A percentile compares a stretch with the other conserved stretches of the same genome.
Evolutionary conservation across 2,797 vertebrate species (phyloP).

Genomic region (Capromys pilorides): DNA sequence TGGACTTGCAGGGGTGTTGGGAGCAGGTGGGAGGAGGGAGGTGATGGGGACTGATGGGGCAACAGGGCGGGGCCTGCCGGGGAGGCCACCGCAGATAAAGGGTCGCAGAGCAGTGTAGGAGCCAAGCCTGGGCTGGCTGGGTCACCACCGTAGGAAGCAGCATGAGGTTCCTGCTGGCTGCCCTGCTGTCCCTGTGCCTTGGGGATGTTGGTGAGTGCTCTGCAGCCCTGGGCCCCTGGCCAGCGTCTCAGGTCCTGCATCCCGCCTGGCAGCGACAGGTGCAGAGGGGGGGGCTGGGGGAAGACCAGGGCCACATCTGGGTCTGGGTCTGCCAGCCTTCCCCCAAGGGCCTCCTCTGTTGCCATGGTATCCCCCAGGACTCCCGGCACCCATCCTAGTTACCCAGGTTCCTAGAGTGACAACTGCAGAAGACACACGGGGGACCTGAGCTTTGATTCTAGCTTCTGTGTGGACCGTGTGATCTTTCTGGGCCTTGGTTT

Average conservation of each 20-base stretch:
- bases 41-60: background rate
- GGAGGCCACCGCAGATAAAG: slow-evolving; percentile 66
- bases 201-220: slow-evolving; percentile 68
- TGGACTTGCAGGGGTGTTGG: background rate
- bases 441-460: background rate
- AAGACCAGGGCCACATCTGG: fast-evolving
- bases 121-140: background rate
- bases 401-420: background rate
- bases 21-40: background rate
- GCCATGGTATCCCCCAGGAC: too few species aligned
- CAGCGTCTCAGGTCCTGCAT: background rate
- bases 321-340: too few species aligned
- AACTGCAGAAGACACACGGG: background rate
- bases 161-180: slow-evolving; percentile 53
- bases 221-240: background rate
- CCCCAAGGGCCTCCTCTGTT: background rate
- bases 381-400: background rate
- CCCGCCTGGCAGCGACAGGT: background rate
- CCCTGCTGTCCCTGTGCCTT: slow-evolving; percentile 60
- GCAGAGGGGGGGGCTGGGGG: background rate
- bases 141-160: fast-evolving
- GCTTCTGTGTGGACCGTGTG: background rate
- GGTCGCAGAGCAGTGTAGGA: background rate
- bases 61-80: slow-evolving; percentile 40
- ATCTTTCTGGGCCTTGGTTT: background rate